Conservation (phyloP, 2,888 invertebrate genomes). For the Agonopterix alstromeriana region DNA sequence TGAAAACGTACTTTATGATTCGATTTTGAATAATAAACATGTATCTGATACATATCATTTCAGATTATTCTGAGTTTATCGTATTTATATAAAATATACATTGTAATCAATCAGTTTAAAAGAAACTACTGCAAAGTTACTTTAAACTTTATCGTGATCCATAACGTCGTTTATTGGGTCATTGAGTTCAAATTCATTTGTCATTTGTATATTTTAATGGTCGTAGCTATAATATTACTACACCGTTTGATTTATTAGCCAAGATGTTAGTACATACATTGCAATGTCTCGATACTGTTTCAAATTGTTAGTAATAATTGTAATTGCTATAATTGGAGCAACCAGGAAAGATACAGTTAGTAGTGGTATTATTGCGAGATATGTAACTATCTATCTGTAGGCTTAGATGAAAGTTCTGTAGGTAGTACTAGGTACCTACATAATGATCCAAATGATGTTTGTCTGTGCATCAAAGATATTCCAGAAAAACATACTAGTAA, state of each 20-base stretch:
- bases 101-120: no score
- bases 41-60: no score
- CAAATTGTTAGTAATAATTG: conserved; percentile 20
- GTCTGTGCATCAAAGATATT: no score
- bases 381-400: not conserved
- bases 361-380: not conserved
- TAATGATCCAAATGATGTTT: no score
- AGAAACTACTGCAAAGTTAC: no score
- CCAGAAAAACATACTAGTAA: no score
- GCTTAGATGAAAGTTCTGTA: no score
- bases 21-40: no score
- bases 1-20: no score
- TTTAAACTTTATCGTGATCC: not conserved
- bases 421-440: no score
- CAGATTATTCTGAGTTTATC: no score
- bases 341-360: conserved; percentile 10
- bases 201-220: conserved; percentile 29
- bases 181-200: conserved; percentile 32
- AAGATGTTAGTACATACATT: conserved; percentile 20
- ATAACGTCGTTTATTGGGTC: conserved; percentile 3
- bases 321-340: conserved; percentile 15
- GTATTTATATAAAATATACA: no score
- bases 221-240: conserved; percentile 23
- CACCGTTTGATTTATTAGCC: conserved; percentile 42
- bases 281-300: conserved; percentile 25